Percentiles rank a stretch among this genome's conserved stretches.
phyloP scores from a whole-genome alignment of 1,140 invertebrate species.

The Proales similis region DNA sequence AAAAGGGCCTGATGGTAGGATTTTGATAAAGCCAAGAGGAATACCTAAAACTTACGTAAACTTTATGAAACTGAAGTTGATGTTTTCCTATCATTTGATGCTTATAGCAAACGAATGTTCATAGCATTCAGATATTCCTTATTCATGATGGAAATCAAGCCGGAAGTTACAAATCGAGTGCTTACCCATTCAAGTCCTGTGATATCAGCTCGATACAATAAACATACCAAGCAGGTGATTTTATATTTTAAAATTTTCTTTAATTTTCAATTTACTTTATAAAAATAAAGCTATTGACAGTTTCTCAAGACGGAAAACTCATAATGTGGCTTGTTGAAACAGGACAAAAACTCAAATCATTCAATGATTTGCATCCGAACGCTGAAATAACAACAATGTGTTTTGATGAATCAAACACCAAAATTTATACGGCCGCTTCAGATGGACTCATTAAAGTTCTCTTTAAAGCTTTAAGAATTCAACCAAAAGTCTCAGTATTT shows the following conservation, averaged over 20 bases:
- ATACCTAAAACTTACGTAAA: not conserved
- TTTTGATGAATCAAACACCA: conserved; percentile 46
- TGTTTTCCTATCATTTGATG: conserved; percentile 47
- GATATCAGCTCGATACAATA: conserved; percentile 48
- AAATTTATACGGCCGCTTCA: conserved; percentile 47
- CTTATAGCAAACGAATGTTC: conserved; percentile 44
- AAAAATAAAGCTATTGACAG: conserved; percentile 45
- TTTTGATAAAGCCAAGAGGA: not conserved
- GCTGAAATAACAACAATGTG: conserved; percentile 48
- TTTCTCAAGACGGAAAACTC: conserved; percentile 48
- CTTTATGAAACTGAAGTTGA: conserved; percentile 40
- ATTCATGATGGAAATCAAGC: conserved; percentile 50
- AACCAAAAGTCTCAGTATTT: not conserved
- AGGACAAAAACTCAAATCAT: conserved; percentile 53
- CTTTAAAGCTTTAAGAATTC: not conserved
- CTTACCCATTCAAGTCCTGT: conserved; percentile 51
- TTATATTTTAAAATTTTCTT: not conserved
- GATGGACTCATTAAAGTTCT: conserved; percentile 52
- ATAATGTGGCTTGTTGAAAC: conserved; percentile 52
- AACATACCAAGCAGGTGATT: conserved; percentile 48
- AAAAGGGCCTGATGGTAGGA: conserved; percentile 50
- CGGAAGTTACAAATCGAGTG: conserved; percentile 47
- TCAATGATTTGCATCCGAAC: conserved; percentile 46
- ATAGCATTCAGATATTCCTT: conserved; percentile 50
- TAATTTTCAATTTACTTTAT: not conserved